phyloP scores from a whole-genome alignment of 2,888 invertebrate species.

The Phengaris arion region DNA sequence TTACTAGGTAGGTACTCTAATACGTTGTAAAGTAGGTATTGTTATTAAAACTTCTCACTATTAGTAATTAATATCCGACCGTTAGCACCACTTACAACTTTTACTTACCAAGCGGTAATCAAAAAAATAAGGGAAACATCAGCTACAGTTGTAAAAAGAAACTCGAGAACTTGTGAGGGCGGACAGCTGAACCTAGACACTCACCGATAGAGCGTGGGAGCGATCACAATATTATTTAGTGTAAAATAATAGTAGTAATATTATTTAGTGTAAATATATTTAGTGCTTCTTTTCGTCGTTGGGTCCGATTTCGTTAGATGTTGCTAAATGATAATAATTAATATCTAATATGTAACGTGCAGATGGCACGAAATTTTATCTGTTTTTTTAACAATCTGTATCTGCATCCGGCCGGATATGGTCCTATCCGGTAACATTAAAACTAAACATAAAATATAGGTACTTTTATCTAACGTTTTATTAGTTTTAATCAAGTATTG shows the following conservation, averaged over 20 bases:
- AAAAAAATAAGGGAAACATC: not conserved
- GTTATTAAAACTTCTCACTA: not conserved
- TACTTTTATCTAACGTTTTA: not conserved
- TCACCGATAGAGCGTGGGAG: not conserved
- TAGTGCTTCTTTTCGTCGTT: not conserved
- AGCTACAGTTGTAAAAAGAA: not conserved
- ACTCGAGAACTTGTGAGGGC: not conserved
- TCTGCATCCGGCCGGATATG: not conserved
- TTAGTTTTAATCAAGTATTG: not conserved
- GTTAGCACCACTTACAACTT: too few relatives aligned
- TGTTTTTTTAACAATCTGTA: not conserved
- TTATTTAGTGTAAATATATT: too few relatives aligned
- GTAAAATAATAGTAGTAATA: too few relatives aligned
- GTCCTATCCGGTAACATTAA: not conserved
- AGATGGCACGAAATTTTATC: not conserved
- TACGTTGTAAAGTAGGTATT: not conserved
- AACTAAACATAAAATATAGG: not conserved
- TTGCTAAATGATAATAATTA: not conserved
- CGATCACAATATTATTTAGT: not conserved
- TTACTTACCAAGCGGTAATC: not conserved
- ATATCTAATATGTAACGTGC: not conserved
- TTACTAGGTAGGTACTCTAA: not conserved
- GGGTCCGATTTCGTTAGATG: not conserved
- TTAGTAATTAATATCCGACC: too few relatives aligned
- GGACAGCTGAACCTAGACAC: not conserved